Percentiles rank a stretch among this genome's conserved stretches.
phyloP scores from a whole-genome alignment of 2,888 invertebrate species.

The Drosophila mulleri region DNA sequence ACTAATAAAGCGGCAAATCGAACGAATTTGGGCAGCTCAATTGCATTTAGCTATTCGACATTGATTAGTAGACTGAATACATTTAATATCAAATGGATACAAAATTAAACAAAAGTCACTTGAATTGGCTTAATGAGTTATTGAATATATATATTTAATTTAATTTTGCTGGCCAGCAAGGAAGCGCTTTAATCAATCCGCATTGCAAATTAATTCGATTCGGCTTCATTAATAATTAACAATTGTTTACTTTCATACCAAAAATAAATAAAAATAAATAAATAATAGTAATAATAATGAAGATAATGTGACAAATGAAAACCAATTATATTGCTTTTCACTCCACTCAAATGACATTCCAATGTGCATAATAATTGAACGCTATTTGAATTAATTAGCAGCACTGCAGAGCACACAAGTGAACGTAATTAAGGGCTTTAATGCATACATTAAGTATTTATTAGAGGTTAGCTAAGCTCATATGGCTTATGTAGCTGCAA shows the following conservation, averaged over 20 bases:
- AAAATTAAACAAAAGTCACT: constrained; percentile 3
- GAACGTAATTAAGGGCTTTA: not conserved
- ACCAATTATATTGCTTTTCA: constrained; percentile 30
- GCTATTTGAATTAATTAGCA: constrained; percentile 13
- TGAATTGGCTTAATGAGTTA: constrained; percentile 7
- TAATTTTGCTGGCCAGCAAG: constrained; percentile 1
- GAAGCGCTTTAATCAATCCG: constrained; percentile 26
- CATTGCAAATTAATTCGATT: constrained; percentile 26
- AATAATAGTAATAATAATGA: not conserved
- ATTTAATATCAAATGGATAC: not conserved
- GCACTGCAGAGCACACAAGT: not conserved
- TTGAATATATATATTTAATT: constrained; percentile 12
- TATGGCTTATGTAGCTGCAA: too few species aligned
- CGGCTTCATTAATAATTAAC: constrained; percentile 18
- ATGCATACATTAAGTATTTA: not conserved
- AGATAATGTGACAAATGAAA: constrained; percentile 40
- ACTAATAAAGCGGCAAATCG: not conserved
- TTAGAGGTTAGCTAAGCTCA: not conserved
- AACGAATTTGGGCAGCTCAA: constrained; percentile 43
- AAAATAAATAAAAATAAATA: not conserved
- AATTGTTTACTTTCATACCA: constrained; percentile 15
- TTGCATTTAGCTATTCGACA: constrained; percentile 46
- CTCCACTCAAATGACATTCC: constrained; percentile 5
- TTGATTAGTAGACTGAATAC: constrained; percentile 12
- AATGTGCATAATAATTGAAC: constrained; percentile 16